Evolutionary conservation across 2,888 invertebrate species (phyloP).

Genomic region (Parnassius orleans): DNA sequence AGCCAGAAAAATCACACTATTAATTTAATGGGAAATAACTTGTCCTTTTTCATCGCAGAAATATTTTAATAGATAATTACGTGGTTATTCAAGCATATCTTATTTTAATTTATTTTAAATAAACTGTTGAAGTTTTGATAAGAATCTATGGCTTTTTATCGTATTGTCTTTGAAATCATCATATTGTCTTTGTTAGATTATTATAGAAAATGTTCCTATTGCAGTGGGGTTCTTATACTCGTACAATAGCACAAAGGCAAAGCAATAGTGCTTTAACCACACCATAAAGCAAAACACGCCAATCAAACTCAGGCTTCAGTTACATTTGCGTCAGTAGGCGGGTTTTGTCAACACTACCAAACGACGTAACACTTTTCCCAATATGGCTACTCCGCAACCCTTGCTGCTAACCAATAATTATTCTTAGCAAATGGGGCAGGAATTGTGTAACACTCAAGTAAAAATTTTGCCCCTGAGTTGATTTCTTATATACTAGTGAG

Average conservation of each 20-base stretch:
- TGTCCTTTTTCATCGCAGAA: too few species aligned
- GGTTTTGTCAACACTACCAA: slow-evolving; percentile 70
- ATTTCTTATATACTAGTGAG: slow-evolving; percentile 9
- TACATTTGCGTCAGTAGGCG: slow-evolving; percentile 68
- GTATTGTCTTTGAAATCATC: too few species aligned
- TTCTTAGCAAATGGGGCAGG: slow-evolving; percentile 42
- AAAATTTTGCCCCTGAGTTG: slow-evolving; percentile 19
- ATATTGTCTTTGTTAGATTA: not conserved
- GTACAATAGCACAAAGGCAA: slow-evolving; percentile 10
- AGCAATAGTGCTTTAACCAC: slow-evolving; percentile 11
- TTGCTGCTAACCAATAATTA: slow-evolving; percentile 63
- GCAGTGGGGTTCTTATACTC: slow-evolving; percentile 9
- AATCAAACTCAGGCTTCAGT: slow-evolving; percentile 42
- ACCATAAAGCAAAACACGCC: slow-evolving; percentile 52
- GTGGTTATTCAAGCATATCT: too few species aligned
- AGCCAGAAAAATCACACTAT: too few species aligned
- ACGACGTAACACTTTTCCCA: slow-evolving; percentile 74
- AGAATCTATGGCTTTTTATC: too few species aligned
- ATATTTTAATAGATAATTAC: too few species aligned
- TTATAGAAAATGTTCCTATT: slow-evolving; percentile 7
- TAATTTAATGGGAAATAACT: too few species aligned
- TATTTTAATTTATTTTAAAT: too few species aligned
- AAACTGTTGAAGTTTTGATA: too few species aligned
- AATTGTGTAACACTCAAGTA: slow-evolving; percentile 28
- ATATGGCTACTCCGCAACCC: slow-evolving; percentile 66